phyloP scores from a whole-genome alignment of 2,113 vertebrate species.

The Pseudopipra pipra region DNA sequence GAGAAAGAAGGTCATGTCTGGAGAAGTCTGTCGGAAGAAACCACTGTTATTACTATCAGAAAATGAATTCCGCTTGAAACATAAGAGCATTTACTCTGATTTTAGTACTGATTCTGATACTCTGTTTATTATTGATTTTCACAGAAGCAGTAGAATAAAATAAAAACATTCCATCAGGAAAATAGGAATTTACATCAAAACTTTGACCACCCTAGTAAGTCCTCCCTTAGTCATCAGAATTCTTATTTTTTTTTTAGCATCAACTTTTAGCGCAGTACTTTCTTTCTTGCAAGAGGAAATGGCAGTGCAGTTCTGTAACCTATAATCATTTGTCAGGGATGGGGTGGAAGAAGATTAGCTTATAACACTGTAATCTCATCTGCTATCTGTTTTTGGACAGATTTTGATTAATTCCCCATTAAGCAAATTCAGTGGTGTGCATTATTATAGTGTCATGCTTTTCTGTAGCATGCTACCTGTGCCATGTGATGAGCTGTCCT shows the following conservation, averaged over 20 bases:
- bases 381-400: slow-evolving; percentile 18
- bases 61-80: neutral
- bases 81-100: neutral
- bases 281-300: neutral
- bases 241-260: neutral
- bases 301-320: neutral
- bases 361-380: neutral
- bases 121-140: neutral
- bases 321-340: neutral
- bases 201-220: neutral
- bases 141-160: neutral
- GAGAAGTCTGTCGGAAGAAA: neutral
- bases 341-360: slow-evolving; percentile 5
- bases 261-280: neutral
- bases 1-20: neutral
- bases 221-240: neutral
- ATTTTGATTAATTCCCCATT: slow-evolving; percentile 61
- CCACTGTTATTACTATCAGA: neutral
- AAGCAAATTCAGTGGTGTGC: slow-evolving; percentile 25
- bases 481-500: slow-evolving; percentile 47
- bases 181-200: neutral
- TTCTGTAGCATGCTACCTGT: neutral
- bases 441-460: neutral
- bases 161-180: neutral
- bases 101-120: neutral